Evolutionary conservation across 2,113 vertebrate genomes (phyloP), one percentile per base, ranked within the genome.

Genomic region (Synodontis membranacea): DNA sequence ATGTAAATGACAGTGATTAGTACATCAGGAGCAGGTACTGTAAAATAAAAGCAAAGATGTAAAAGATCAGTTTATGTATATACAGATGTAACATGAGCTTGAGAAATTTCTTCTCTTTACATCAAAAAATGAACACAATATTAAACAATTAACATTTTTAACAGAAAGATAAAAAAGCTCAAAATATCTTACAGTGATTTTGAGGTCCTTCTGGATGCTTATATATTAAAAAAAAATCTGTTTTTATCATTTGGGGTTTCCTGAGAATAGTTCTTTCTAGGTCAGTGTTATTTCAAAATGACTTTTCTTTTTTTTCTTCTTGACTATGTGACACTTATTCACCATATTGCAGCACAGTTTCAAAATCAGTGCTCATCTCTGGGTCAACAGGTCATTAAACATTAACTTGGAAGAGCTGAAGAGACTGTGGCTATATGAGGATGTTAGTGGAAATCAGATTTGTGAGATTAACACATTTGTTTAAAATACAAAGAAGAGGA

Each of bases 141-240:
- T 44, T 88, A 90, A 91, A 92, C 91, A 89, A 93, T 90, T 91
- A 92, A 91, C 92, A 90, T 92, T 91, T 91, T 93, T 89, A 93
- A 89, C 86, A 83, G 54, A 66, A 25, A 58, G 68, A 82, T 90
- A 89, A 91, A 92, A 90, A 78, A 90, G 79, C 75, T 52, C 44
- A 83, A 66, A 66, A 54, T 54, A 37, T 82, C 2, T n/a, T 72
- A 83, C 79, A 86, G 85, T 88, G 74, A 23, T 84, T 75, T 86
- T 88, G 86, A 79, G 76, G 21, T 52, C 84, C 86, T 90, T 85
- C n/a, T 79, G 72, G 82, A 91, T 88, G 86, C 34, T 78, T 80
- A 91, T 68, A 85, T 88, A 91, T 93, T 88, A 88, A 89, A 72
- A 90, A 88, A 89, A 72, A 90, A 82, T 87, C 44, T 82, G 52